These are phyloP conservation scores for Trichopria drosophilae DNA, from an alignment of 2,888 invertebrate genomes.

Conservation along the genomic window DNA sequence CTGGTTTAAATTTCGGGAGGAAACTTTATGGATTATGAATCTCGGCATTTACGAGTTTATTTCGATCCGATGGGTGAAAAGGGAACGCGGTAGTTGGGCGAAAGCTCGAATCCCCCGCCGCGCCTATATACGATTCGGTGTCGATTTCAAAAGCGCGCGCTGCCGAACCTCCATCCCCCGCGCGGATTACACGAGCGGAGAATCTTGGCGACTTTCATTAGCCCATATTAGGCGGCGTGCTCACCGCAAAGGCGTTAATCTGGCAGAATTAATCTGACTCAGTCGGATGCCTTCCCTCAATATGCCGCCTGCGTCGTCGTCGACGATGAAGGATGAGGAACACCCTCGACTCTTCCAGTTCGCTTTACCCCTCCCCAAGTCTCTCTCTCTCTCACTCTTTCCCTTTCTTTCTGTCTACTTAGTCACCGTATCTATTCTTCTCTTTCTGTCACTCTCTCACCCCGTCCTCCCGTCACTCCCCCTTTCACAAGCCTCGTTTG, in stretches of 20 bases:
- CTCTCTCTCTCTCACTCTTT: constrained; percentile 13
- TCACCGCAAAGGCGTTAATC: constrained; percentile 55
- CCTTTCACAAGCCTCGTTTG: constrained; percentile 40
- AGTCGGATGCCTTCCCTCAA: constrained; percentile 56
- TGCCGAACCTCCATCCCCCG: too few relatives aligned
- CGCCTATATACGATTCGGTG: too few relatives aligned
- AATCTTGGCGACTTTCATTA: constrained; percentile 50
- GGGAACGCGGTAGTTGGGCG: too few relatives aligned
- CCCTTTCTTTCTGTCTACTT: too few relatives aligned
- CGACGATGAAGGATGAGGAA: constrained; percentile 17
- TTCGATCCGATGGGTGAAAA: too few relatives aligned
- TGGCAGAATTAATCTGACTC: constrained; percentile 56
- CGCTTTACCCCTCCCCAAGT: constrained; percentile 19
- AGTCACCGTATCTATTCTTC: background rate
- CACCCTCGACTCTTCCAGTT: constrained; percentile 20
- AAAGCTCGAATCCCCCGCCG: too few relatives aligned
- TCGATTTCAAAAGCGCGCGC: too few relatives aligned
- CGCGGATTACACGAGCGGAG: constrained; percentile 31
- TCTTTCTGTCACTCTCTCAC: constrained; percentile 9
- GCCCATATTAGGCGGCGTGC: constrained; percentile 44
- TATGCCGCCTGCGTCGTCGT: constrained; percentile 46
- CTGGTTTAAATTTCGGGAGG: too few relatives aligned
- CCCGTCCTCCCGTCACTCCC: constrained; percentile 14
- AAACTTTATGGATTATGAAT: too few relatives aligned
- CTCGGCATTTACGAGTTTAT: too few relatives aligned